phyloP scores from a whole-genome alignment of 2,797 vertebrate species.

The Gymnothorax reevesii region DNA sequence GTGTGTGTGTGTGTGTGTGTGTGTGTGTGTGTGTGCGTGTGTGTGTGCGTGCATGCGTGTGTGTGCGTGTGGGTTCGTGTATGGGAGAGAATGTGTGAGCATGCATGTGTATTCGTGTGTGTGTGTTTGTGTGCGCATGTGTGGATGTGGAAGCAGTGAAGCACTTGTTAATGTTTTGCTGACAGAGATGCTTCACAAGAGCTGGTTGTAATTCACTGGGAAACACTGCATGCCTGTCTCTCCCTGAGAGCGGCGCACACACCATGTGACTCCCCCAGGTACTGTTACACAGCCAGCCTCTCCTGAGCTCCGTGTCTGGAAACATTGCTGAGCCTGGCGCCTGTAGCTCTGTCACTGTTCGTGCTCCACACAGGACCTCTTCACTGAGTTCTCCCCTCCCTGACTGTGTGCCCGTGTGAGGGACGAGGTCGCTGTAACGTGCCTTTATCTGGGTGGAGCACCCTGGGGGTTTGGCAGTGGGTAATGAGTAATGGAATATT shows the following conservation, averaged over 20 bases:
- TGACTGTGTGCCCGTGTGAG: not conserved
- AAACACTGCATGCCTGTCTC: constrained; percentile 51
- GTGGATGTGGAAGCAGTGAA: not conserved
- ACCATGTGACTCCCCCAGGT: constrained; percentile 65
- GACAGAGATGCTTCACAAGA: not conserved
- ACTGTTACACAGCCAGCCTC: constrained; percentile 51
- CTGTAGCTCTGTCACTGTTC: not conserved
- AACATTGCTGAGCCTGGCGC: not conserved
- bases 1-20: not conserved
- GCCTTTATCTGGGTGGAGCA: not conserved
- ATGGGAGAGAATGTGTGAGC: not conserved
- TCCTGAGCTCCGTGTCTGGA: constrained; percentile 9
- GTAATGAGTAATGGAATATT: constrained; percentile 6
- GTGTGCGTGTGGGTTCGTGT: not conserved
- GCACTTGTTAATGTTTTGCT: not conserved
- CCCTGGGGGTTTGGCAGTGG: not conserved
- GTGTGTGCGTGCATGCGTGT: not conserved
- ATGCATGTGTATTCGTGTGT: not conserved
- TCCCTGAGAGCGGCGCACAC: constrained; percentile 66
- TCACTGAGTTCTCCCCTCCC: not conserved
- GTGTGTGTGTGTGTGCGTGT: not conserved
- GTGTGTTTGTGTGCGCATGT: not conserved
- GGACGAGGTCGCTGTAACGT: not conserved
- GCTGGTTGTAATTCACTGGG: not conserved
- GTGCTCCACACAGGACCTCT: not conserved